Evolutionary conservation across 2,888 invertebrate species (phyloP), one percentile per base, ranked within the genome.

Genomic region (Gryllus longicercus): DNA sequence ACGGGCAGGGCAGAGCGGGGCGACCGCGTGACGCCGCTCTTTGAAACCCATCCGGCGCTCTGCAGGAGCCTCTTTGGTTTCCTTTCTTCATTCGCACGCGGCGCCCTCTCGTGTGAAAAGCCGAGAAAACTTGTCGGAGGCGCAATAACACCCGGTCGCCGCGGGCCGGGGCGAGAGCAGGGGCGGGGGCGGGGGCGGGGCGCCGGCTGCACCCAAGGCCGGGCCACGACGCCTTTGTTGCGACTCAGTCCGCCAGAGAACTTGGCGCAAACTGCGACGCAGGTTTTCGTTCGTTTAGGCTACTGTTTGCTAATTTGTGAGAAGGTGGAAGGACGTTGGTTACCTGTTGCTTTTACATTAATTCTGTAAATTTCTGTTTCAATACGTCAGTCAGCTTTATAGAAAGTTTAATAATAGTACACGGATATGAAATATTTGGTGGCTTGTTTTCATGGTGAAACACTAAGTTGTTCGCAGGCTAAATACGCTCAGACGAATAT

Each of bases 101-200:
- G 63, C 63, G 63, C 63, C 3, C 63, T 63, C 63, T 63, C n/a
- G 63, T 63, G 63, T 63, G 63, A 63, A 63, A 63, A 63, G 63
- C 63, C 63, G 63, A 63, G 63, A 63, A 63, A 63, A 63, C 63
- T 63, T 63, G 63, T 63, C 63, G 63, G 63, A 63, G 63, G 63
- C 63, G 63, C n/a, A 63, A 63, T 63, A 63, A 18, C 14, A 63
- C 63, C 63, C 63, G 63, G 63, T 63, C 16, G 63, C 16, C 16
- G 63, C 16, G 63, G 63, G 63, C 63, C n/a, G 63, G 16, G 14
- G 63, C 63, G 63, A n/a, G n/a, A 18, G 63, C 18, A 18, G 51
- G 18, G 63, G 63, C 63, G 63, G 63, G 63, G 63, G 63, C 16
- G 63, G 63, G 16, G 63, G 63, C n/a, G 63, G 63, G 63, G 63